Evolutionary conservation across 1,140 invertebrate species (phyloP).

Genomic region (Trichomalopsis sarcophagae): DNA sequence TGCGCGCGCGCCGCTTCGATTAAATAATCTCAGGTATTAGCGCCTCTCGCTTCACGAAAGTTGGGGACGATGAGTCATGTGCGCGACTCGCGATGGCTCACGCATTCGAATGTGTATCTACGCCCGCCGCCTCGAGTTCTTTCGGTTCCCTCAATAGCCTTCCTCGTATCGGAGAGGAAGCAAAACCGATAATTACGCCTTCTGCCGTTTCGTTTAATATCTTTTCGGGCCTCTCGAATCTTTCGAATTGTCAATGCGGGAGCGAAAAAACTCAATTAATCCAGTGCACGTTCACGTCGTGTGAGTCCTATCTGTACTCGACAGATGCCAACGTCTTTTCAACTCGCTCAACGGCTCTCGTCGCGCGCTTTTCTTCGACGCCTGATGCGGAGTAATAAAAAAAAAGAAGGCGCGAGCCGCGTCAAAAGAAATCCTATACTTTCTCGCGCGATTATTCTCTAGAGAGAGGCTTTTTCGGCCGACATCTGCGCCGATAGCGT

Average conservation of each 20-base stretch:
- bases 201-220: constrained; percentile 17
- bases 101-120: no score
- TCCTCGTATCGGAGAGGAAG: background rate
- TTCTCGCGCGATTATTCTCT: constrained; percentile 15
- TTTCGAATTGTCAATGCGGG: no score
- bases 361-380: background rate
- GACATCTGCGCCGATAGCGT: constrained; percentile 22
- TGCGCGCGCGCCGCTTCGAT: background rate
- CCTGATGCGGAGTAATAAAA: constrained; percentile 15
- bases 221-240: background rate
- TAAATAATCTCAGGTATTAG: constrained; percentile 36
- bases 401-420: background rate
- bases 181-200: constrained; percentile 9
- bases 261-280: background rate
- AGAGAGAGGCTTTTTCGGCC: background rate
- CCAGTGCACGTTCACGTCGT: background rate
- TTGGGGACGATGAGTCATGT: constrained; percentile 31
- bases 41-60: background rate
- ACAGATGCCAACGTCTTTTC: constrained; percentile 39
- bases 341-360: constrained; percentile 11
- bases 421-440: constrained; percentile 35
- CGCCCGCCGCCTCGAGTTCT: background rate
- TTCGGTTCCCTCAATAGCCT: background rate
- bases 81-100: background rate
- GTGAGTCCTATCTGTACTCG: constrained; percentile 36